Evolutionary conservation across 1,140 invertebrate species (phyloP), one percentile per base, ranked within the genome.

Genomic region (Halictus rubicundus): DNA sequence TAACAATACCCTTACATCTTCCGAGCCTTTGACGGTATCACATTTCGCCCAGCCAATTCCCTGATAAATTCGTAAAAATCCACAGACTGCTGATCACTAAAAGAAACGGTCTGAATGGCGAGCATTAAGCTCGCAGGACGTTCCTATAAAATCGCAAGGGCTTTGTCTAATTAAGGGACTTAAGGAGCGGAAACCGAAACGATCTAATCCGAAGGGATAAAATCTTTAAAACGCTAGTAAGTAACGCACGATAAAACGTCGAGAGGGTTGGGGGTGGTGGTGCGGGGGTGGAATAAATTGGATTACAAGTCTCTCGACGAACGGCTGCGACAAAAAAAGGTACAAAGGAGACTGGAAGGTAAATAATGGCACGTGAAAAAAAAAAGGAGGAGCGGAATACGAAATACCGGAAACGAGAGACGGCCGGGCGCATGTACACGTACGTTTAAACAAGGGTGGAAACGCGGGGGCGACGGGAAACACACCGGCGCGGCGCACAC

Each of bases 221-320:
- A 63, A 71, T 78, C 68, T 71, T 27, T 12, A 1, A 16, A 54
- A 16, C 46, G 12, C 37, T 9, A 59, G 21, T 71, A 71, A 71
- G 23, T 46, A 19, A 32, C 21, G 32, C 19, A 21, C 25, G 19
- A 39, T 14, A 9, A 25, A 23, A 27, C 23, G 19, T 19, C 19
- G 37, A 32, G 32, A 0, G 32, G 32, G 32, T 32, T 32, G 1
- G 1, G 5, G 32, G 23, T 19, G 59, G 32, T 2, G 23, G 21
- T 9, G n/a, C 6, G 21, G 54, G 54, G 54, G 16, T 54, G 49
- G 54, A 64, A 72, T 72, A 72, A 72, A 78, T 78, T 78, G 76
- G 60, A 78, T 78, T 78, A 72, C 60, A 72, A 72, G 60, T 32
- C 71, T 42, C 76, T 71, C 76, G 68, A 64, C 76, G 61, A 72